Base-by-base conservation (phyloP, 2,113 vertebrate genomes). In the Peromyscus polionotus region DNA sequence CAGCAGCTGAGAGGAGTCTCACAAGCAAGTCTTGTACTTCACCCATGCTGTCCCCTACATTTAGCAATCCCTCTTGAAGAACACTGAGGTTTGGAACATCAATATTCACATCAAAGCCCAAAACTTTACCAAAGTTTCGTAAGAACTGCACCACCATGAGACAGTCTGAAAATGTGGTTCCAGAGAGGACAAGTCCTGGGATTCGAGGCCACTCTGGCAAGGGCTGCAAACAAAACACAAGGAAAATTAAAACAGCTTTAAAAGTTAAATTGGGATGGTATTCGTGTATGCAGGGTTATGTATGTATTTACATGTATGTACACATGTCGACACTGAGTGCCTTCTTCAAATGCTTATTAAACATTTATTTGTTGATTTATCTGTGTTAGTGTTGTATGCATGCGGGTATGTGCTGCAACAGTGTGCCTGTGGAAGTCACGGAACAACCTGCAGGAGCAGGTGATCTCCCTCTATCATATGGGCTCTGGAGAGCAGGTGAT, bases 91-190 rank as follows among this genome's bases (percentile, higher is more conserved):
- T 99, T 72, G 99, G 99, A 94, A 99, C 98, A 96, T 99, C 98
- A 93, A 98, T 95, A 87, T 98, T 99, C 81, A 99, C 98, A 96
- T 99, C 99, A 96, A 99, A 99, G 97, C 99, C 99, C 95, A 99
- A 99, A 95, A 99, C 99, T 98, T 99, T 99, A 96, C 99, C 99
- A 61, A 99, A 99, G 98, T 99, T 99, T 88, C 98, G 98, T 92
- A 99, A 98, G 98, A 99, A 99, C 98, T 99, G 99, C 94, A 99
- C 98, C 94, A 99, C 99, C 99, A 99, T 99, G 85, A 99, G 99
- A 96, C 99, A 99, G 96, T 99, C 99, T 0, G 99, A 99, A 98
- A 99, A 99, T 0, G 99, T 99, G 96, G 97, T 98, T 94, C 99
- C 99, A n/a, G 99, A 98, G 24, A 99, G 98, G 92, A 99, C 98